Conservation (phyloP, 2,113 vertebrate genomes). For the Anoplopoma fimbria region DNA sequence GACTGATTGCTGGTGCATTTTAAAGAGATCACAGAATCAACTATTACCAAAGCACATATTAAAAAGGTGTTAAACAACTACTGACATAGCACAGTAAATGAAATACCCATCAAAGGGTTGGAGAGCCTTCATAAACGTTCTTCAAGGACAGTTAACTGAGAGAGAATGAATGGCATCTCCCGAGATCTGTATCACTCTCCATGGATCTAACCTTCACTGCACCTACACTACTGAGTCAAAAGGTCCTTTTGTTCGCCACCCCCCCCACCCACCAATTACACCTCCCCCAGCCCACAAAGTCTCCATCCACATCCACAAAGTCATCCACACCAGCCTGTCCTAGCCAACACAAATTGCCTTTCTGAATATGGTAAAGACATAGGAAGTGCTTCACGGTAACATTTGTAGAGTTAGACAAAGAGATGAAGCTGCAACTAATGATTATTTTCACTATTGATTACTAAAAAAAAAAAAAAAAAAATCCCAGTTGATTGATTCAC, state of each 20-base stretch:
- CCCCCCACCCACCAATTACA: constrained; percentile 45
- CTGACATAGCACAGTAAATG: background rate
- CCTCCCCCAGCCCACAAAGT: constrained; percentile 48
- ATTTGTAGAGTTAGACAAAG: background rate
- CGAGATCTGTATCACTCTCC: constrained; percentile 57
- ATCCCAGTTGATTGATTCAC: background rate
- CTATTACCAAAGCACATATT: background rate
- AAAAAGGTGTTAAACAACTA: constrained; percentile 11
- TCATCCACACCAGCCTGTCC: constrained; percentile 45
- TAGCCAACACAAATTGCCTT: constrained; percentile 20
- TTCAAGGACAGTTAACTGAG: constrained; percentile 55
- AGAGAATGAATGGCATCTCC: constrained; percentile 55
- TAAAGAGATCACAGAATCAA: background rate
- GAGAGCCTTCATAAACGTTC: constrained; percentile 24
- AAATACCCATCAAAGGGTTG: constrained; percentile 6
- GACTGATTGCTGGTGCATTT: background rate
- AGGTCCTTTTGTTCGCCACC: constrained; percentile 67
- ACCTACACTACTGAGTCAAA: constrained; percentile 62
- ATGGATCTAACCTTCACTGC: constrained; percentile 66
- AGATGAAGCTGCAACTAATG: background rate
- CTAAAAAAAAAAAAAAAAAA: too few species aligned
- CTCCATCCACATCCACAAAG: constrained; percentile 57
- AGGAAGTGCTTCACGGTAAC: constrained; percentile 5
- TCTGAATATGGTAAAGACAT: constrained; percentile 47
- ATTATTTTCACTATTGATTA: background rate